These are phyloP conservation scores for Centropristis striata DNA, from an alignment of 2,113 vertebrate genomes.

Conservation along the genomic window DNA sequence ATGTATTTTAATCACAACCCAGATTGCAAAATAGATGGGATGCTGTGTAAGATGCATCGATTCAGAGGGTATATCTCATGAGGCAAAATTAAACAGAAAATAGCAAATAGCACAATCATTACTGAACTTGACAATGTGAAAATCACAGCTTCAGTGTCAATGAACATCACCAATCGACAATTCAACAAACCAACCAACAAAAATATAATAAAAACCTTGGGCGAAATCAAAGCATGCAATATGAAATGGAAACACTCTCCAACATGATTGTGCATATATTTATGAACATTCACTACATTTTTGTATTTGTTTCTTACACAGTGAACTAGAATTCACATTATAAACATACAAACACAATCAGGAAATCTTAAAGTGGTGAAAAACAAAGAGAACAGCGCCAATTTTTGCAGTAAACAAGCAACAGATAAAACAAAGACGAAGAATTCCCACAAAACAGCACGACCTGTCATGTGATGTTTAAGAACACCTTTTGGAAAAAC, in stretches of 20 bases:
- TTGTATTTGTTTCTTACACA: not conserved
- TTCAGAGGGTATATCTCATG: too few species aligned
- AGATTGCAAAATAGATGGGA: too few species aligned
- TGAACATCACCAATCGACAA: not conserved
- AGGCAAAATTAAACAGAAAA: not conserved
- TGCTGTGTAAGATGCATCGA: too few species aligned
- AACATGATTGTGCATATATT: not conserved
- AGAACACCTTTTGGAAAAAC: not conserved
- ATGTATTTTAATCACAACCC: not conserved
- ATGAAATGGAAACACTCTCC: not conserved
- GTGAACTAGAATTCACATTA: not conserved
- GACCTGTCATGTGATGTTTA: not conserved
- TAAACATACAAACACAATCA: not conserved
- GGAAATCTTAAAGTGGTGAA: not conserved
- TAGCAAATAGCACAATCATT: not conserved
- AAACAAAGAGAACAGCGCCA: not conserved
- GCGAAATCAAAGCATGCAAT: not conserved
- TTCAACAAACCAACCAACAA: slow-evolving; percentile 8
- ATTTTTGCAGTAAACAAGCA: not conserved
- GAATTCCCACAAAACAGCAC: not conserved
- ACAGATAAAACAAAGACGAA: not conserved
- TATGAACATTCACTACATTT: not conserved
- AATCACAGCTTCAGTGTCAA: not conserved
- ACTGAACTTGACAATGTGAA: slow-evolving; percentile 16
- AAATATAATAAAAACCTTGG: not conserved